Base-by-base conservation (phyloP, 1,140 invertebrate species). In the Drosophila bocki region DNA sequence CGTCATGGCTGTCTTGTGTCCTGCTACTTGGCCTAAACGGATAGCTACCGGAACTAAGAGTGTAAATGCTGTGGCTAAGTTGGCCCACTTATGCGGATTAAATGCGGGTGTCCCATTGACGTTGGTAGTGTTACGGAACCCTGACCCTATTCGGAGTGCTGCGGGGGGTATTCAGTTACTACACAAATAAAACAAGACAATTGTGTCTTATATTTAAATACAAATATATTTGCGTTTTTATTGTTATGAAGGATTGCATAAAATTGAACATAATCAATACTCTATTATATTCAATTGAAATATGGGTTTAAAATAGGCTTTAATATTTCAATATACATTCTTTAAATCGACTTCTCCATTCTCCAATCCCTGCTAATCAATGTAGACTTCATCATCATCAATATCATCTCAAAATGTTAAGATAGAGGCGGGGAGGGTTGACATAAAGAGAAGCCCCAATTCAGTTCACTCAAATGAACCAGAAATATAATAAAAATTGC, bases 401-500 rank as follows among this genome's bases (percentile, higher is more conserved):
- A 22, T 26, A 17, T 71, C 48, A 12, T 37, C 17, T 32, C 39
- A 59, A 47, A 61, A 22, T 76, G 44, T 42, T 15, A 17, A 12
- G 47, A 45, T 19, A 15, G 32, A 29, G 26, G 26, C 26, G n/a
- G 19, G 13, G 39, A 13, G 15, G 5, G 7, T 19, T 8, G 1
- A 7, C 26, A 51, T 2, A 15, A n/a, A 19, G 17, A 33, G n/a
- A 9, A 26, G 33, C n/a, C 50, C 50, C 50, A 48, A 58, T 70
- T 48, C 51, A 12, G 65, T 11, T 17, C 19, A 44, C 53, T 57
- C 53, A 60, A 69, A 32, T 48, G 56, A 69, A 68, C 54, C 75
- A 78, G 65, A 62, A 80, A 88, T 70, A 88, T 64, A 75, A 90
- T 80, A 78, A 56, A 39, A 85, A 78, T 63, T 87, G 85, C 85